Conservation (phyloP, 2,797 vertebrate genomes). For the Hipposideros larvatus region DNA sequence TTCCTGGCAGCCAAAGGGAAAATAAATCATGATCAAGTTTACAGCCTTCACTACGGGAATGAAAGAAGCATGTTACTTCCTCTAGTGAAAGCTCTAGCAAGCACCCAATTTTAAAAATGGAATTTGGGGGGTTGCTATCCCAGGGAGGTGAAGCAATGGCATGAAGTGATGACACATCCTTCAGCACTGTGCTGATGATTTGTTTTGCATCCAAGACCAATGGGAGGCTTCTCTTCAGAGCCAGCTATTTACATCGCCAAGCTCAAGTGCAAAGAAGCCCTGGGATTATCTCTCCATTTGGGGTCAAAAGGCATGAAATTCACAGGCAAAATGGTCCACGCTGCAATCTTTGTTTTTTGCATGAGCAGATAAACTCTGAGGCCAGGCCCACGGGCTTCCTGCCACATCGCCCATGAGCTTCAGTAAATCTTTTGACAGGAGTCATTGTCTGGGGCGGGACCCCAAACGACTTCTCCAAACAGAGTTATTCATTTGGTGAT, state of each 20-base stretch:
- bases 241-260: slow-evolving; percentile 40
- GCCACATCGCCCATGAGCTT: slow-evolving; percentile 87
- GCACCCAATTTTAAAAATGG: accelerated
- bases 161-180: accelerated
- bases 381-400: slow-evolving; percentile 74
- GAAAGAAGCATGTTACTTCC: not conserved
- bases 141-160: accelerated
- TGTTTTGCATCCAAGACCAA: not conserved
- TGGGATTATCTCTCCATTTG: slow-evolving; percentile 80
- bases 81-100: not conserved
- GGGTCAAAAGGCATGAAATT: slow-evolving; percentile 88
- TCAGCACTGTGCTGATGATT: accelerated
- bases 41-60: not conserved
- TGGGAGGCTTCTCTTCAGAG: not conserved
- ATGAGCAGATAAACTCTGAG: slow-evolving; percentile 89
- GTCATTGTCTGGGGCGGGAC: slow-evolving; percentile 82
- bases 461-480: slow-evolving; percentile 69
- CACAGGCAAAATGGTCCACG: slow-evolving; percentile 85
- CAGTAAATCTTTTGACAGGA: slow-evolving; percentile 89
- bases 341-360: slow-evolving; percentile 89
- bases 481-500: slow-evolving; percentile 66
- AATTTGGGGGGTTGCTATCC: accelerated
- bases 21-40: not conserved
- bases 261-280: slow-evolving; percentile 84
- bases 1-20: slow-evolving; percentile 36